These are phyloP conservation scores for Rana temporaria DNA, from an alignment of 2,113 vertebrate species.

Conservation along the genomic window DNA sequence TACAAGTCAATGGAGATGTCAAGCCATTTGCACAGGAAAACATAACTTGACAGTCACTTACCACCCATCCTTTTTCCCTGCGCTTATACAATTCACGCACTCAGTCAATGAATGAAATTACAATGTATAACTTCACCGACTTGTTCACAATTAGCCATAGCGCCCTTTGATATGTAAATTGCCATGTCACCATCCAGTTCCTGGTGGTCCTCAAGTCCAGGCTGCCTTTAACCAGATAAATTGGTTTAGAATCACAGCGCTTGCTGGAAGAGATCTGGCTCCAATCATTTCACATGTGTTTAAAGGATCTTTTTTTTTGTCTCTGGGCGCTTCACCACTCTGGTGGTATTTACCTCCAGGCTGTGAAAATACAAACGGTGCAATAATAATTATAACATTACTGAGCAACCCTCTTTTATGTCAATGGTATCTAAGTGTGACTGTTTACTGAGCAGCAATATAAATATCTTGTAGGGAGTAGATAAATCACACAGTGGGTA, in stretches of 20 bases:
- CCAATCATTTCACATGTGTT: conserved; percentile 63
- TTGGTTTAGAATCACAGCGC: conserved; percentile 72
- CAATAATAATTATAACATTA: conserved; percentile 68
- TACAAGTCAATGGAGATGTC: conserved; percentile 34
- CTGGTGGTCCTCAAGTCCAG: conserved; percentile 59
- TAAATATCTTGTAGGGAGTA: conserved; percentile 21
- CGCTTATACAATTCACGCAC: conserved; percentile 52
- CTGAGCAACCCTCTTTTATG: conserved; percentile 55
- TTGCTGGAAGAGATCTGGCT: conserved; percentile 64
- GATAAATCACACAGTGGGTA: conserved; percentile 4
- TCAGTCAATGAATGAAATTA: conserved; percentile 58
- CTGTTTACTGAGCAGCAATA: conserved; percentile 24
- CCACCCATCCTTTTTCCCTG: conserved; percentile 57
- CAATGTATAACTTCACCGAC: conserved; percentile 58
- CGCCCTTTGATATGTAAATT: conserved; percentile 60
- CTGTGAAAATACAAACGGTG: conserved; percentile 56
- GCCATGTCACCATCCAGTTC: conserved; percentile 59
- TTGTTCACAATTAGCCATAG: conserved; percentile 53
- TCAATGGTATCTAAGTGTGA: neutral
- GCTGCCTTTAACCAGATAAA: conserved; percentile 76
- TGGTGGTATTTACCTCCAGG: conserved; percentile 63
- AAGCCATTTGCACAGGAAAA: conserved; percentile 64
- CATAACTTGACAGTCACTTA: conserved; percentile 70
- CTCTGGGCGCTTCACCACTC: conserved; percentile 69
- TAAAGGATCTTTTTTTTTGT: conserved; percentile 66